Conservation (phyloP, 2,113 vertebrate genomes). For the Terrapene triunguis region DNA sequence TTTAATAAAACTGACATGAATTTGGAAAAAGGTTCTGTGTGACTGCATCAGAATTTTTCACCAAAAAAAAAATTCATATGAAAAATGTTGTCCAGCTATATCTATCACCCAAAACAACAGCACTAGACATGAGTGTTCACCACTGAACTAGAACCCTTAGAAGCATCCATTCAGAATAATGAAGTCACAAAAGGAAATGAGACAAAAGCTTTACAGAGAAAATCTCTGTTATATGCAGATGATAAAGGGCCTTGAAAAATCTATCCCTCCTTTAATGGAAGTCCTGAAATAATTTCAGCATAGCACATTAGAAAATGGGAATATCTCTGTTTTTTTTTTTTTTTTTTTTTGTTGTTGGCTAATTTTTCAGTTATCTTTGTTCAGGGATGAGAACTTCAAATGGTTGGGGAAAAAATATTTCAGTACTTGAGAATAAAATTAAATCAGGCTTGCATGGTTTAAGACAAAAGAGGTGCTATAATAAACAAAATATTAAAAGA, state of each 20-base stretch:
- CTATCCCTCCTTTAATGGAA: neutral
- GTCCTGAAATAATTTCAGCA: neutral
- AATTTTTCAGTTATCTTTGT: neutral
- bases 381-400: neutral
- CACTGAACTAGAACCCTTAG: neutral
- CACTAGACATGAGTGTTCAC: accelerated
- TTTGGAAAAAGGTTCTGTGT: neutral
- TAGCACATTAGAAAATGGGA: neutral
- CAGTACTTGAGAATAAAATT: constrained; percentile 15
- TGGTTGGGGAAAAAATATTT: neutral
- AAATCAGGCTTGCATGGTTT: neutral
- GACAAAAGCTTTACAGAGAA: neutral
- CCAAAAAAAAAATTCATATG: neutral
- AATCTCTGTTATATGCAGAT: neutral
- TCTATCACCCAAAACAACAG: neutral
- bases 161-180: neutral
- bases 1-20: neutral
- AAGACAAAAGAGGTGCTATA: neutral
- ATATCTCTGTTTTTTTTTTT: neutral
- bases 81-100: neutral
- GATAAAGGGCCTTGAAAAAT: constrained; percentile 10
- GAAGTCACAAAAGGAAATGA: neutral
- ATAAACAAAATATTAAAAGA: neutral
- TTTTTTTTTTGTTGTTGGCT: neutral
- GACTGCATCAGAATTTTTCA: neutral